Evolutionary conservation across 1,140 invertebrate species (phyloP).

Genomic region (Reticulitermes speratus): DNA sequence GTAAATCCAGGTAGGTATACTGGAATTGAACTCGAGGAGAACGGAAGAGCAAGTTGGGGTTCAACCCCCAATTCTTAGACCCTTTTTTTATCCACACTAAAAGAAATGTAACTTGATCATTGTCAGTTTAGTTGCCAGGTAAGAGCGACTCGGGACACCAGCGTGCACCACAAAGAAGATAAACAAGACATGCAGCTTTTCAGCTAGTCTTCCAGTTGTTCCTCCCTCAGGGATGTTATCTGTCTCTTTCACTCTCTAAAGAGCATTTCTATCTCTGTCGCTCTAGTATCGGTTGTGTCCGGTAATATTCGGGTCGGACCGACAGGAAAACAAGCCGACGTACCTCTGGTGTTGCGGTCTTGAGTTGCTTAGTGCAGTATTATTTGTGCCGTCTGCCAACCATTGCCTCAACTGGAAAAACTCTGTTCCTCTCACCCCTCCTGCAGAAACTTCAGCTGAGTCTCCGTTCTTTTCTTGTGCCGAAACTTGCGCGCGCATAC

Average conservation of each 20-base stretch:
- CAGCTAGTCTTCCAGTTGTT: background rate
- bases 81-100: background rate
- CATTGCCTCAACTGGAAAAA: background rate
- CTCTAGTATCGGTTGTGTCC: background rate
- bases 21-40: background rate
- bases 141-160: background rate
- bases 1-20: background rate
- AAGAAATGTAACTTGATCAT: background rate
- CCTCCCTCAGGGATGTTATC: slow-evolving; percentile 1
- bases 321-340: background rate
- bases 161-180: slow-evolving; percentile 1
- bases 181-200: slow-evolving; percentile 14
- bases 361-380: background rate
- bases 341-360: background rate
- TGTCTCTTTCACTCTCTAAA: background rate
- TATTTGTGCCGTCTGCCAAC: background rate
- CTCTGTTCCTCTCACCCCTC: background rate
- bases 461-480: slow-evolving; percentile 3
- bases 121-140: background rate
- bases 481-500: slow-evolving; percentile 7
- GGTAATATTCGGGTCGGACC: slow-evolving; percentile 8
- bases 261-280: background rate
- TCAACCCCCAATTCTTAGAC: background rate
- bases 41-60: background rate
- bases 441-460: background rate